phyloP scores from a whole-genome alignment of 1,140 invertebrate genomes.

The Cotesia glomerata region DNA sequence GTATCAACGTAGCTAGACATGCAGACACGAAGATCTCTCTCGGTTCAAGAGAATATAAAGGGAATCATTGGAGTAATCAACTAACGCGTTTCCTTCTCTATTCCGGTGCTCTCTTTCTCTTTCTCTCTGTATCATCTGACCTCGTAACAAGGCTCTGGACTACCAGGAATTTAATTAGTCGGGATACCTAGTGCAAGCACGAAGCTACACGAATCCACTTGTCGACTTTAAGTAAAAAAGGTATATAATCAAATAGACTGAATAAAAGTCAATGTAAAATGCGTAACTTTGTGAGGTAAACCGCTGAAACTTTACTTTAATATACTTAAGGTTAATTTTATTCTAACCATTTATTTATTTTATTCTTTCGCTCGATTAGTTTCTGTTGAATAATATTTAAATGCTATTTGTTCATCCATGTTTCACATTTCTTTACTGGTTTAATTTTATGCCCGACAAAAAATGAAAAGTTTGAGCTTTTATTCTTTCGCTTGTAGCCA shows the following conservation, averaged over 20 bases:
- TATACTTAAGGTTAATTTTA: too few species aligned
- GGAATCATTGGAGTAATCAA: neutral
- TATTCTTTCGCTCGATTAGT: too few species aligned
- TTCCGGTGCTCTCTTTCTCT: slow-evolving; percentile 16
- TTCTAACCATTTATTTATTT: too few species aligned
- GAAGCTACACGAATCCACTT: neutral
- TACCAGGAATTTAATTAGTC: slow-evolving; percentile 25
- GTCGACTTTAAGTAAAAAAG: neutral
- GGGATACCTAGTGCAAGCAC: slow-evolving; percentile 2
- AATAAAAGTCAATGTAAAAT: neutral
- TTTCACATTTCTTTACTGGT: too few species aligned
- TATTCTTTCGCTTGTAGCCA: too few species aligned
- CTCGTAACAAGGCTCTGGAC: neutral
- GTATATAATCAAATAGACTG: neutral
- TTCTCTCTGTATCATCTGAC: slow-evolving; percentile 8
- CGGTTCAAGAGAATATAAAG: neutral
- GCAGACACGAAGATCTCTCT: neutral
- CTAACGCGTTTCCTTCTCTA: slow-evolving; percentile 7
- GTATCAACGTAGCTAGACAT: neutral
- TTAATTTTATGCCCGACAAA: too few species aligned
- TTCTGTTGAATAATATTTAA: too few species aligned
- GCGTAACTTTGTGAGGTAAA: neutral
- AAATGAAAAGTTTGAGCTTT: too few species aligned
- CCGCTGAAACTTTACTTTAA: neutral
- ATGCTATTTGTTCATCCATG: too few species aligned